Base-by-base conservation (phyloP, 2,797 vertebrate species). In the Gallinago nigripennis region DNA sequence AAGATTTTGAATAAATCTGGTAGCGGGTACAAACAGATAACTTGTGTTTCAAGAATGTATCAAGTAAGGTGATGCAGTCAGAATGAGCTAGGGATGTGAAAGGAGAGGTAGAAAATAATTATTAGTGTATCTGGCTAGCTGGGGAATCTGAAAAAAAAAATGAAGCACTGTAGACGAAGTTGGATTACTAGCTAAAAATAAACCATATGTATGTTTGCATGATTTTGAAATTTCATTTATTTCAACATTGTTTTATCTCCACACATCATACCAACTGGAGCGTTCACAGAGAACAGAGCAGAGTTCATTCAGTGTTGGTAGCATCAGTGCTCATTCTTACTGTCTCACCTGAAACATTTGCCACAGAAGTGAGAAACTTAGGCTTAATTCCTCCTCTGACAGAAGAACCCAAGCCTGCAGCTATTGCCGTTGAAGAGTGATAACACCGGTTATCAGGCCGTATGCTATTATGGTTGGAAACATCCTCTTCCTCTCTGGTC, bases 151-250 rank as follows among this genome's bases (percentile, higher is more conserved):
- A 56, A 71, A 86, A 71, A 86, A 63, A 25, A 1, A 19, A 76
- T 11, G 16, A 53, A 53, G 10, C 24, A 27, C 19, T 64, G 5
- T 14, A 57, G 11, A 7, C n/a, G 13, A 78, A 60, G 2, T 10
- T 71, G 27, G 3, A 76, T 63, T 66, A 11, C 27, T 64, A 45
- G 2, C 1, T 56, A 53, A 54, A 86, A 92, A 81, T 31, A 71
- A 33, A n/a, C 2, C 1, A 21, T 21, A 31, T 13, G 3, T 30
- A 4, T 45, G 33, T 60, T 56, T 30, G 3, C 3, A 25, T 25
- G 25, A 63, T 82, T 86, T 91, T 80, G 11, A 71, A 91, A 88
- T 65, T 19, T 46, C 1, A 5, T 77, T 71, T 35, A 64, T 76
- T 86, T 83, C 35, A 41, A 9, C 25, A 45, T 56, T 78, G 25